Percentiles rank a stretch among this genome's conserved stretches.
Evolutionary conservation across 2,888 invertebrate genomes (phyloP).

Genomic region (Pollenia angustigena): DNA sequence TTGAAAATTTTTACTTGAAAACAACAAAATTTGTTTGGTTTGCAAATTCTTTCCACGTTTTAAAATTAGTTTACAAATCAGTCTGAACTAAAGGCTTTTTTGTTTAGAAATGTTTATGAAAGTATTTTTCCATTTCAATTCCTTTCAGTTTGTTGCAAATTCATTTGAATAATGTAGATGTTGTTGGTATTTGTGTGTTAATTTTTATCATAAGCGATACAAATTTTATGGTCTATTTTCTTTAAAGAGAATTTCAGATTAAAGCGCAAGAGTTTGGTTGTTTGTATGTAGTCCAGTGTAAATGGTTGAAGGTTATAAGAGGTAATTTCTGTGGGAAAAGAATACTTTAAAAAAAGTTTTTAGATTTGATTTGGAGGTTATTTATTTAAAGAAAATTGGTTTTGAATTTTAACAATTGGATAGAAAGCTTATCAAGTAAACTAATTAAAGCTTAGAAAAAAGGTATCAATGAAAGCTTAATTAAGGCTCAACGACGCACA

Average conservation of each 20-base stretch:
- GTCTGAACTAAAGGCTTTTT: conserved; percentile 3
- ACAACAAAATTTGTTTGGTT: conserved; percentile 6
- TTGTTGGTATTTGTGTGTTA: conserved; percentile 16
- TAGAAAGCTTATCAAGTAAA: too few species aligned
- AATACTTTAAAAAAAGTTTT: not conserved
- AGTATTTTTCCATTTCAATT: conserved; percentile 9
- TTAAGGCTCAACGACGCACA: too few species aligned
- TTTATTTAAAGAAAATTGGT: not conserved
- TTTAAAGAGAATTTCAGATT: conserved; percentile 39
- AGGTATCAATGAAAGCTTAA: too few species aligned
- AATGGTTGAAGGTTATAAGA: conserved; percentile 32
- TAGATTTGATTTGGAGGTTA: too few species aligned
- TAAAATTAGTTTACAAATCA: conserved; percentile 62
- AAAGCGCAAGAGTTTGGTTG: not conserved
- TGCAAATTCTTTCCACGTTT: conserved; percentile 57
- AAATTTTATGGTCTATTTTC: conserved; percentile 62
- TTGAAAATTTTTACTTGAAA: conserved; percentile 6
- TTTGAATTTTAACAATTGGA: too few species aligned
- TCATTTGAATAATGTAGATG: conserved; percentile 28
- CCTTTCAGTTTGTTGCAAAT: conserved; percentile 1
- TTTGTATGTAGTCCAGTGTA: conserved; percentile 6
- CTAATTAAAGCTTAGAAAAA: too few species aligned
- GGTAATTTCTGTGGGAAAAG: conserved; percentile 20
- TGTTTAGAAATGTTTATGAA: conserved; percentile 27
- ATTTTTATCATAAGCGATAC: conserved; percentile 42